Evolutionary conservation across 2,888 invertebrate genomes (phyloP).

Genomic region (Epinotia bilunana): DNA sequence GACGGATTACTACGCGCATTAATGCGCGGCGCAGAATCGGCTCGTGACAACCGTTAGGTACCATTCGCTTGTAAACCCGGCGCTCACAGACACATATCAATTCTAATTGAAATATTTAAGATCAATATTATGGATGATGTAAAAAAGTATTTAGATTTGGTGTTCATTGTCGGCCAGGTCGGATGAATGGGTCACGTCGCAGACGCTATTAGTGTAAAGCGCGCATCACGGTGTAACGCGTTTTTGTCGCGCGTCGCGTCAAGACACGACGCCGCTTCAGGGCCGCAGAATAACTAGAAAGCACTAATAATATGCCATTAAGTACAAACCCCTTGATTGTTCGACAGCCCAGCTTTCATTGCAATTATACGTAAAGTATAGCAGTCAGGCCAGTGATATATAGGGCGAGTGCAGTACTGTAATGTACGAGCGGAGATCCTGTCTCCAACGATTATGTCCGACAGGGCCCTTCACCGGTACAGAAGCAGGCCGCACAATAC

Average conservation of each 20-base stretch:
- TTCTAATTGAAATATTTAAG: constrained; percentile 27
- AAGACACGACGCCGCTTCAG: constrained; percentile 2
- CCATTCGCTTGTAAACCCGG: neutral
- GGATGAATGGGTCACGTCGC: constrained; percentile 26
- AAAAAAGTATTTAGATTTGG: constrained; percentile 33
- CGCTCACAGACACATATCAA: neutral
- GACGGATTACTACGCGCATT: constrained; percentile 24
- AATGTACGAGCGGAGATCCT: constrained; percentile 23
- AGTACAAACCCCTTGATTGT: neutral
- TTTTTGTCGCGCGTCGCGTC: constrained; percentile 3
- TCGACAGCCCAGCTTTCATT: constrained; percentile 31
- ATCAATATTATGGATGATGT: constrained; percentile 10
- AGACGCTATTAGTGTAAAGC: constrained; percentile 26
- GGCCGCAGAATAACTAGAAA: constrained; percentile 11
- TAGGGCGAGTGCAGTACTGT: constrained; percentile 12
- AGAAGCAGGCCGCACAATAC: constrained; percentile 30
- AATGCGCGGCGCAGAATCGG: neutral
- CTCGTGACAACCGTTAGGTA: constrained; percentile 16
- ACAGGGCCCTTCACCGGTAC: constrained; percentile 17
- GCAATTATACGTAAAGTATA: constrained; percentile 29
- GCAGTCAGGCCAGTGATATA: neutral
- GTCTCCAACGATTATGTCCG: constrained; percentile 25
- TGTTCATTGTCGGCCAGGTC: constrained; percentile 14
- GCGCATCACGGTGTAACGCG: constrained; percentile 16
- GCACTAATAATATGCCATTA: constrained; percentile 23